Base-by-base conservation (phyloP, 1,140 invertebrate genomes). In the Hyphantria cunea region DNA sequence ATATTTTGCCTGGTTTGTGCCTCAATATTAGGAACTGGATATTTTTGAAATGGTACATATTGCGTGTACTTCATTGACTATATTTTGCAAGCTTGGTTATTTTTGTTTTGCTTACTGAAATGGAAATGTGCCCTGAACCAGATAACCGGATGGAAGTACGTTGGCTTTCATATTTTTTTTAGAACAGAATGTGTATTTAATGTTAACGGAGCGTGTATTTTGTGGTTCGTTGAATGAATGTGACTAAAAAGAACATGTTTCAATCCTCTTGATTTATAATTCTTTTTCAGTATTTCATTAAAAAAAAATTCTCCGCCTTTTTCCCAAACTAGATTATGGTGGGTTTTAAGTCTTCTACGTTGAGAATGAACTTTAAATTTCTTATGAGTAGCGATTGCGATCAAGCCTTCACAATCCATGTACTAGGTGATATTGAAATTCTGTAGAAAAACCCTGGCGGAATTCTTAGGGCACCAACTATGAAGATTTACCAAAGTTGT, bases 41-140 rank as follows among this genome's bases (percentile, higher is more conserved):
- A 37, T 37, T 37, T 11, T 37, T 25, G 17, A 25, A 25, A 25
- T 25, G 5, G 17, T 25, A 25, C 5, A 25, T 25, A 25, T 25
- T 25, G 17, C 17, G 17, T 25, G 17, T 25, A 25, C 17, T 25
- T 25, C 17, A 25, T 25, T 25, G 17, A 1, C 17, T 25, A 39
- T 39, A 10, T 39, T 39, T 39, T 39, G 41, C 12, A n/a, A 44
- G 12, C 41, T 44, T 12, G 41, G 41, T 13, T n/a, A 13, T 12
- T 12, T 44, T 44, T n/a, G 11, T 12, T 44, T 44, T 44, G 41
- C 41, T 44, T n/a, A 44, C 41, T 13, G 41, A 13, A 13, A 44
- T 44, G 41, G 41, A 44, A 44, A 44, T 44, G 41, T 44, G 41
- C 6, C 12, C 41, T 44, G 41, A 44, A n/a, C 6, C 41, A 44